These are phyloP conservation scores for Cebidichthys violaceus DNA, from an alignment of 2,113 vertebrate species.

Conservation along the genomic window DNA sequence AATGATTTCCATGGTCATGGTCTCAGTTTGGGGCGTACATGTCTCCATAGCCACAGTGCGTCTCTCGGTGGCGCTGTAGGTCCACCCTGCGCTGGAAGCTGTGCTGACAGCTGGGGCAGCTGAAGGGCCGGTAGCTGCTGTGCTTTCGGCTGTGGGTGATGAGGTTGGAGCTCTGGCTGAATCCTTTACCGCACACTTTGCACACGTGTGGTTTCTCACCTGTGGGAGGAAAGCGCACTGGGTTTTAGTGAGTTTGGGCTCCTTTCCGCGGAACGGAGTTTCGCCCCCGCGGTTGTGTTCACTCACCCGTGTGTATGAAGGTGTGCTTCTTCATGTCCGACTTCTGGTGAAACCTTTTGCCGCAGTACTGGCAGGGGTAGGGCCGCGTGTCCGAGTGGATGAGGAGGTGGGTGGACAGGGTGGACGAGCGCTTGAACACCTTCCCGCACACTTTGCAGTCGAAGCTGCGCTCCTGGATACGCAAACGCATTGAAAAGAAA, in stretches of 20 bases:
- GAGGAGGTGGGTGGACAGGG: slow-evolving; percentile 81
- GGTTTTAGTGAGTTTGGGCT: background rate
- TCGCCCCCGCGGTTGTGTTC: background rate
- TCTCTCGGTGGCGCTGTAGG: slow-evolving; percentile 83
- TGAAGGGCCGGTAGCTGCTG: slow-evolving; percentile 79
- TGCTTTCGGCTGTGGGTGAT: slow-evolving; percentile 87
- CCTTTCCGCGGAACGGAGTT: background rate
- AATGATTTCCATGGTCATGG: background rate
- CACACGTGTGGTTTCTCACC: slow-evolving; percentile 88
- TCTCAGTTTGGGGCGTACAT: slow-evolving; percentile 23
- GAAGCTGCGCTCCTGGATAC: slow-evolving; percentile 81
- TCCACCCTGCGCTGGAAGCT: slow-evolving; percentile 82
- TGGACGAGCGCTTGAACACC: slow-evolving; percentile 81
- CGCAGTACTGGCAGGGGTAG: slow-evolving; percentile 86
- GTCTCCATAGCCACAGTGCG: slow-evolving; percentile 51
- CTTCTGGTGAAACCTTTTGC: slow-evolving; percentile 87
- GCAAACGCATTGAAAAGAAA: background rate
- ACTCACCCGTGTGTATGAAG: slow-evolving; percentile 86
- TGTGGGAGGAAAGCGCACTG: background rate
- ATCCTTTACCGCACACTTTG: slow-evolving; percentile 84
- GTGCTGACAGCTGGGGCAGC: slow-evolving; percentile 75
- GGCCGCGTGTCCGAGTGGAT: slow-evolving; percentile 87
- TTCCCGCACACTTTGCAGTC: slow-evolving; percentile 83
- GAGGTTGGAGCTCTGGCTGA: slow-evolving; percentile 87
- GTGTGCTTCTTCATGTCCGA: slow-evolving; percentile 90